Evolutionary conservation across 53 echinoderm and acorn worm species (phyloP).

Genomic region (Temnopleurus reevesii): DNA sequence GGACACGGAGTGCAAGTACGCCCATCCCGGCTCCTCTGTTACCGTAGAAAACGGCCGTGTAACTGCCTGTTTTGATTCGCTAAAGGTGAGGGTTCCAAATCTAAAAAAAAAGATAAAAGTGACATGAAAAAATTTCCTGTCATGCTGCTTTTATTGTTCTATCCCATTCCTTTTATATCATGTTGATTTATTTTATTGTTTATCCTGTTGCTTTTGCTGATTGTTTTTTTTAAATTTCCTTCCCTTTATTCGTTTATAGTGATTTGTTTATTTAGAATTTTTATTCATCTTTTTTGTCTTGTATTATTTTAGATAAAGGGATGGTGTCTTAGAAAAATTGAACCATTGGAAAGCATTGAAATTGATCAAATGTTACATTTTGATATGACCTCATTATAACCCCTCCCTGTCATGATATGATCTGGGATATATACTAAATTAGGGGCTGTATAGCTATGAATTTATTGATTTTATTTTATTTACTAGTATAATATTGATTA

Average conservation of each 20-base stretch:
- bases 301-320: background rate
- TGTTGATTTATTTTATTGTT: constrained; percentile 7
- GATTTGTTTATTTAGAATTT: background rate
- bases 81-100: constrained; percentile 85
- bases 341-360: background rate
- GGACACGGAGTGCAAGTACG: constrained; percentile 99
- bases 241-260: background rate
- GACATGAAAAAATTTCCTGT: constrained; percentile 41
- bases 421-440: too few species aligned
- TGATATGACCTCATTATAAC: too few species aligned
- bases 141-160: constrained; percentile 26
- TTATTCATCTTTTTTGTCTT: background rate
- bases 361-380: background rate
- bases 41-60: constrained; percentile 99
- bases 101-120: background rate
- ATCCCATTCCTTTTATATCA: background rate
- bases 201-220: constrained; percentile 26
- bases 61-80: constrained; percentile 98
- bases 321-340: background rate
- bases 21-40: constrained; percentile 97
- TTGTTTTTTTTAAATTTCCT: background rate
- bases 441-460: too few species aligned
- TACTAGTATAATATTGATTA: too few species aligned
- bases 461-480: too few species aligned
- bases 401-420: too few species aligned